Evolutionary conservation across 1,140 invertebrate genomes (phyloP).

Genomic region (Drosophila bocqueti): DNA sequence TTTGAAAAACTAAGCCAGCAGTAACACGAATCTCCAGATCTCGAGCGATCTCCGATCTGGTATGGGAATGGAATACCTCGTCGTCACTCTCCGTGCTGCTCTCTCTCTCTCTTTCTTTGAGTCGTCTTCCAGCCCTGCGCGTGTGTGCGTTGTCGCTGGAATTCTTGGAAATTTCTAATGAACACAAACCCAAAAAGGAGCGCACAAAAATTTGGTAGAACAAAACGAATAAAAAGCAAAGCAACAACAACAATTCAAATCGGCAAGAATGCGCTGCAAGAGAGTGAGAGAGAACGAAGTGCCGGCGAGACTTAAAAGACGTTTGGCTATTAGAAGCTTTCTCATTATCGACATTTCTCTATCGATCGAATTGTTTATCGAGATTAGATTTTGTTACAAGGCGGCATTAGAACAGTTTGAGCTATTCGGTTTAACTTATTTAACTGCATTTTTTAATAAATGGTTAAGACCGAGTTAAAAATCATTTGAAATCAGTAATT

Average conservation of each 20-base stretch:
- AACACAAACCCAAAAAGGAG: constrained; percentile 82
- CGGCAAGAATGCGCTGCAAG: constrained; percentile 66
- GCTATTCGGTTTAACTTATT: neutral
- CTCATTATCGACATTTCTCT: constrained; percentile 15
- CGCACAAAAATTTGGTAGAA: constrained; percentile 73
- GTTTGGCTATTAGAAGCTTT: constrained; percentile 23
- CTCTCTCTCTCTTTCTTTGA: neutral
- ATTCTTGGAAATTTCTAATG: constrained; percentile 81
- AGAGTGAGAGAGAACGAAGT: constrained; percentile 51
- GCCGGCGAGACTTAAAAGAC: neutral
- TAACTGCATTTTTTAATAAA: too few species aligned
- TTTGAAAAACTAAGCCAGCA: constrained; percentile 81
- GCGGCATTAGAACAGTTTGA: neutral
- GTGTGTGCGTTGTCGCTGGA: constrained; percentile 64
- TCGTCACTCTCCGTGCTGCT: neutral
- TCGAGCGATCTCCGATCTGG: constrained; percentile 15
- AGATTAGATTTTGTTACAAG: neutral
- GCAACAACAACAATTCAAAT: constrained; percentile 36
- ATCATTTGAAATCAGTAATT: too few species aligned
- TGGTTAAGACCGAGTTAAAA: too few species aligned
- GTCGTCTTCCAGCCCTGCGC: constrained; percentile 29
- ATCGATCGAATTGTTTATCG: constrained; percentile 1
- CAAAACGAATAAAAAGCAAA: constrained; percentile 31
- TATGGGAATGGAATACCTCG: constrained; percentile 18
- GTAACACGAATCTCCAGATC: constrained; percentile 71